Evolutionary conservation across 2,797 vertebrate species (phyloP).

Genomic region (Megaceryle alcyon): DNA sequence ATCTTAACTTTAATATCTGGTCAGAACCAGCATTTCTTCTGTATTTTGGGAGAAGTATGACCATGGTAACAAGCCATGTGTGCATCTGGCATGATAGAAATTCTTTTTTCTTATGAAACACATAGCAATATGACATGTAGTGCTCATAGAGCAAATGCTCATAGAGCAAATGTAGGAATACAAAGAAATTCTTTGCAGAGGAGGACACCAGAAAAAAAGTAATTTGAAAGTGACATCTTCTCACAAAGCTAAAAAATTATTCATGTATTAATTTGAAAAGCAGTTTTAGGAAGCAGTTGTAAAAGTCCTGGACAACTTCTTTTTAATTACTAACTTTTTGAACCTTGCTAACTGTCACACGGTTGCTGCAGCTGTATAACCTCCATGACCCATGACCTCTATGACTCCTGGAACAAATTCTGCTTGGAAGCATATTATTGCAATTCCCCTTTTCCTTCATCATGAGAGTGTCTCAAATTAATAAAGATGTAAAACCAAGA

Average conservation of each 20-base stretch:
- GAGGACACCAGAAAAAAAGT: background rate
- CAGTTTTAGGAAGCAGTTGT: background rate
- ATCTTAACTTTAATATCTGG: background rate
- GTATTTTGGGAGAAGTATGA: background rate
- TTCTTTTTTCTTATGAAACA: background rate
- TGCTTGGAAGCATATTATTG: background rate
- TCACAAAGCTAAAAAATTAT: background rate
- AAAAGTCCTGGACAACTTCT: background rate
- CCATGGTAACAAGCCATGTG: background rate
- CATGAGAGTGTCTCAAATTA: background rate
- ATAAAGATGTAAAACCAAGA: background rate
- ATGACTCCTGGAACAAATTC: background rate
- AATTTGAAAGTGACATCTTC: background rate
- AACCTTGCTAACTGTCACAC: background rate
- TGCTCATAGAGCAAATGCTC: background rate
- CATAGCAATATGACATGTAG: background rate
- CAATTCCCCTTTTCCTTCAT: background rate
- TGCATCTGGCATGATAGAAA: background rate
- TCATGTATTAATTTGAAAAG: background rate
- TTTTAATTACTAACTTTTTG: background rate
- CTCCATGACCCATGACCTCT: background rate
- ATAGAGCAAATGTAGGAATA: background rate
- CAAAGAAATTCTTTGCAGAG: background rate
- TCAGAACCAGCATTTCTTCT: background rate
- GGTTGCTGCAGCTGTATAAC: background rate